Conservation (phyloP, 1,140 invertebrate genomes). For the Gonioctena quinquepunctata region DNA sequence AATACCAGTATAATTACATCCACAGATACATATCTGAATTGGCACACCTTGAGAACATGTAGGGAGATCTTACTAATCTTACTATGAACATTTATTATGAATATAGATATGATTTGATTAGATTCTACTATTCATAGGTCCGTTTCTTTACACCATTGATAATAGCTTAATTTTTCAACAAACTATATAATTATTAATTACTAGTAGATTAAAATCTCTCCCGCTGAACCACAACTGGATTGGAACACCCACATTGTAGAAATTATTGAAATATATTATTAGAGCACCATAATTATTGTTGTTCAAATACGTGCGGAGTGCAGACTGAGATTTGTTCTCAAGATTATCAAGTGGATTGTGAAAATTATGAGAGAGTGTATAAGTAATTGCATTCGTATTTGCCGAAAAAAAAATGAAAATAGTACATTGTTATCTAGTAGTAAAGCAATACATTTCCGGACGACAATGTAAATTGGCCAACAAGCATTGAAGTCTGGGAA, state of each 20-base stretch:
- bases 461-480: too few relatives aligned
- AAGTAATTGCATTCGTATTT: too few relatives aligned
- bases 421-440: too few relatives aligned
- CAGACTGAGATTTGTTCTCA: too few relatives aligned
- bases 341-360: too few relatives aligned
- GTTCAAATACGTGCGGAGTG: not conserved
- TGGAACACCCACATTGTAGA: not conserved
- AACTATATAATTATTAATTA: not conserved
- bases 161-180: not conserved
- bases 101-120: not conserved
- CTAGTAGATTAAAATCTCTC: not conserved
- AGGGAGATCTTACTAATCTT: too few relatives aligned
- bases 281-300: not conserved
- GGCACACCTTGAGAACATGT: not conserved
- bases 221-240: too few relatives aligned
- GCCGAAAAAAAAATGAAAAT: too few relatives aligned
- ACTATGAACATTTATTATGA: not conserved
- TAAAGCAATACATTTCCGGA: too few relatives aligned
- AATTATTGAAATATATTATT: not conserved
- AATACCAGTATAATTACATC: not conserved
- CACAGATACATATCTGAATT: not conserved
- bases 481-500: too few relatives aligned
- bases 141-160: not conserved
- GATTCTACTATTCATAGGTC: not conserved
- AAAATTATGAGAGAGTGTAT: too few relatives aligned